phyloP scores from a whole-genome alignment of 2,888 invertebrate genomes.

The Thymelicus acteon region DNA sequence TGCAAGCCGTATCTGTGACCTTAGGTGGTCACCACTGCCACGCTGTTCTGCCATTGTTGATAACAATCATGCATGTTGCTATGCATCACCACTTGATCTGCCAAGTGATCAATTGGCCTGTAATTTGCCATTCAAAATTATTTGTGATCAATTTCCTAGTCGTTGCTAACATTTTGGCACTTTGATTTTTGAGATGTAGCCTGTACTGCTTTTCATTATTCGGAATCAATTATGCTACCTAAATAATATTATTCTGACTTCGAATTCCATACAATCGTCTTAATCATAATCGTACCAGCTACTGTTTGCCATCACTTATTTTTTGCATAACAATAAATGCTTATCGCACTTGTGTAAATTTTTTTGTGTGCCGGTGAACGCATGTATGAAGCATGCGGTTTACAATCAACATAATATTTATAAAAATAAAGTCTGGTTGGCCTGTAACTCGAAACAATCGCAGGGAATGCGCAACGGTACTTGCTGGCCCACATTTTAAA shows the following conservation, averaged over 20 bases:
- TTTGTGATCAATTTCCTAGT: slow-evolving; percentile 3
- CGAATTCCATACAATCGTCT: no score
- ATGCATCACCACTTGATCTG: neutral
- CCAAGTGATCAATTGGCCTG: slow-evolving; percentile 1
- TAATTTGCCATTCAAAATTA: neutral
- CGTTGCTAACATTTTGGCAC: neutral
- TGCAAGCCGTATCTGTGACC: slow-evolving; percentile 27
- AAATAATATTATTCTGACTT: no score
- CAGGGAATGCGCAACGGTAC: slow-evolving; percentile 24
- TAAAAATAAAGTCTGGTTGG: neutral
- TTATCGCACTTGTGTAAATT: no score
- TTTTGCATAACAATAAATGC: no score
- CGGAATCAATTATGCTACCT: no score
- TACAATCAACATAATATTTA: neutral
- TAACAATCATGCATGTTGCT: slow-evolving; percentile 2
- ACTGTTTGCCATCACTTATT: no score
- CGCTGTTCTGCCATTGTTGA: neutral
- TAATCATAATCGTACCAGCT: no score
- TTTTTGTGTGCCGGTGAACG: no score
- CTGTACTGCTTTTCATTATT: no score
- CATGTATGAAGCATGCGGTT: no score
- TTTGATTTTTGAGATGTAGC: neutral
- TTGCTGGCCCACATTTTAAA: slow-evolving; percentile 15
- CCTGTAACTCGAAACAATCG: slow-evolving; percentile 10
- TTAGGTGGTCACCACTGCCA: slow-evolving; percentile 17